Evolutionary conservation across 37 sponge, comb jelly and placozoan species (phyloP), one percentile per base, ranked within the genome.

Genomic region (Agelas oroides): DNA sequence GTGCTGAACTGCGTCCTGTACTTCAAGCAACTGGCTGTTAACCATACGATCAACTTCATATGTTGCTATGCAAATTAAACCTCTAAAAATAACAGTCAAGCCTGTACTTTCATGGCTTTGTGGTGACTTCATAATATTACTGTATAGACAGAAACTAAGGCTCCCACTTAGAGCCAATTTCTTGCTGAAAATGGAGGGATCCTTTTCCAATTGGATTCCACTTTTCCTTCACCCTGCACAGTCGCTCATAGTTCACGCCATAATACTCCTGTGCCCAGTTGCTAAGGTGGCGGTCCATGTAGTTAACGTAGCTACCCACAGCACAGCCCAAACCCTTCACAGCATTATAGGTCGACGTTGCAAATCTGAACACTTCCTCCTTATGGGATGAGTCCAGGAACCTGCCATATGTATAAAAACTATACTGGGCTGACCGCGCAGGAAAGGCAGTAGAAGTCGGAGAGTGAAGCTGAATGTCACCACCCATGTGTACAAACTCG

Each of bases 401-500:
- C 46, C 40, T 23, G 30, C 73, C 73, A 12, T 71, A 71, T 1
- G 83, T 71, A 20, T 72, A 82, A 61, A 31, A 71, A 39, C 41
- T 71, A 61, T 71, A 82, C 41, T 71, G 73, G 38, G 83, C 59
- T 25, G 38, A 59, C 0, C 83, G 60, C 6, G 23, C 25, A 1
- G 34, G 53, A 39, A 37, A 82, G 24, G 73, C 83, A 16, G 83
- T 60, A 11, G 28, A 36, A 25, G 35, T 25, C 0, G 83, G 63
- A 59, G 40, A 0, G 28, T 37, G 15, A 0, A 16, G 28, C 19
- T 32, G 21, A 1, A 82, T 71, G 19, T 71, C 61, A 59, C 83
- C 83, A 0, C 83, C 83, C 40, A 82, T 34, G 30, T 82, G 72
- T 0, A 71, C 83, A 72, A 82, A 82, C 53, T 71, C 83, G 28